Evolutionary conservation across 2,888 invertebrate species (phyloP).

Genomic region (Eupithecia abbreviata): DNA sequence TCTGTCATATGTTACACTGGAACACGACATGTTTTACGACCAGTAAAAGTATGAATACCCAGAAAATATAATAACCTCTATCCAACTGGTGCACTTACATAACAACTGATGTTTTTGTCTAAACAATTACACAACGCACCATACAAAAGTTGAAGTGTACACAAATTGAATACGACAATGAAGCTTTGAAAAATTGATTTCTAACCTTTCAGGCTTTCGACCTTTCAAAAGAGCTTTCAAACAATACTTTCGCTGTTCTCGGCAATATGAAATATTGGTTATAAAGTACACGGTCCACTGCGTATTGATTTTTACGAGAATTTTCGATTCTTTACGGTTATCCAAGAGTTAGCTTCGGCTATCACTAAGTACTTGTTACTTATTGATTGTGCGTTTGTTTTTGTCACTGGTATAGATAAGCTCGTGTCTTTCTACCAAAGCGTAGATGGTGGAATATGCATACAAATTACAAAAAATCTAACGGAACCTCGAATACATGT

Average conservation of each 20-base stretch:
- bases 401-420: not conserved
- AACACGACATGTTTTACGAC: slow-evolving; percentile 7
- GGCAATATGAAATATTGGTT: slow-evolving; percentile 55
- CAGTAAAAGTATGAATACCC: slow-evolving; percentile 40
- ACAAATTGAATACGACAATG: slow-evolving; percentile 58
- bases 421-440: not conserved
- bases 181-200: slow-evolving; percentile 61
- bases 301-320: not conserved
- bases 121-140: slow-evolving; percentile 49
- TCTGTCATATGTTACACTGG: not conserved
- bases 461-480: not conserved
- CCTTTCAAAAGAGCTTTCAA: slow-evolving; percentile 54
- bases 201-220: slow-evolving; percentile 57
- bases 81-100: slow-evolving; percentile 48
- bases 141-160: slow-evolving; percentile 53
- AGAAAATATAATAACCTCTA: slow-evolving; percentile 53
- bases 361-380: too few species aligned
- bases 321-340: not conserved
- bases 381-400: not conserved
- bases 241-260: slow-evolving; percentile 65
- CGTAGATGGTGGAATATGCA: not conserved
- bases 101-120: slow-evolving; percentile 42
- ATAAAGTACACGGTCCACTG: slow-evolving; percentile 11
- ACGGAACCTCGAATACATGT: not conserved
- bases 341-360: not conserved